A percentile compares a stretch with the other conserved stretches of the same genome.
phyloP scores from a whole-genome alignment of 30 jellyfish, hydroid and myxozoan genomes.

The Pelagia noctiluca region DNA sequence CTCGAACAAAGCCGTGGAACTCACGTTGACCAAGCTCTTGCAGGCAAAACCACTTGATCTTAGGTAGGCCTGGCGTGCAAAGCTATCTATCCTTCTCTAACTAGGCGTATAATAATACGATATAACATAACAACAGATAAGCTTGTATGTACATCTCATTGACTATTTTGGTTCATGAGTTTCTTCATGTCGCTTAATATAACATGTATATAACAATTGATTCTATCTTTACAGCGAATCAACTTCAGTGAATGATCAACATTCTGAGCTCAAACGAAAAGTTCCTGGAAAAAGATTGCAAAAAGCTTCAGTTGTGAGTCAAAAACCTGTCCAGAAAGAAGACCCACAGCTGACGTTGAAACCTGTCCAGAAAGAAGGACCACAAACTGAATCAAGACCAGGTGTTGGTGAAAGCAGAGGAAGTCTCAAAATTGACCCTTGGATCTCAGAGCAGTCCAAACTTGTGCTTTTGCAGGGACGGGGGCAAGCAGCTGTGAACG shows the following conservation, averaged over 20 bases:
- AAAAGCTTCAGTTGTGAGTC: constrained; percentile 2
- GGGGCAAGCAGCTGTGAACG: constrained; percentile 35
- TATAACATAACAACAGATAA: too few relatives aligned
- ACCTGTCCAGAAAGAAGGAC: neutral
- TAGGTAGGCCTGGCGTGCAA: too few relatives aligned
- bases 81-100: too few relatives aligned
- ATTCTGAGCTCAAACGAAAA: constrained; percentile 30
- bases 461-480: constrained; percentile 46
- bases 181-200: too few relatives aligned
- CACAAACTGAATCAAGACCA: neutral
- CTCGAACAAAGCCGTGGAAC: constrained; percentile 7
- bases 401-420: constrained; percentile 4
- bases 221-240: constrained; percentile 40
- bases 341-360: too few relatives aligned
- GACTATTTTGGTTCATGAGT: too few relatives aligned
- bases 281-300: neutral
- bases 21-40: constrained; percentile 19
- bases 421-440: constrained; percentile 53
- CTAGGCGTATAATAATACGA: too few relatives aligned
- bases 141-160: too few relatives aligned
- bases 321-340: neutral
- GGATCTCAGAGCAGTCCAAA: constrained; percentile 86
- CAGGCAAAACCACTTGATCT: constrained; percentile 39
- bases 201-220: too few relatives aligned
- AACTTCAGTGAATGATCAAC: constrained; percentile 26